Evolutionary conservation across 2,113 vertebrate species (phyloP).

Genomic region (Lampris incognitus): DNA sequence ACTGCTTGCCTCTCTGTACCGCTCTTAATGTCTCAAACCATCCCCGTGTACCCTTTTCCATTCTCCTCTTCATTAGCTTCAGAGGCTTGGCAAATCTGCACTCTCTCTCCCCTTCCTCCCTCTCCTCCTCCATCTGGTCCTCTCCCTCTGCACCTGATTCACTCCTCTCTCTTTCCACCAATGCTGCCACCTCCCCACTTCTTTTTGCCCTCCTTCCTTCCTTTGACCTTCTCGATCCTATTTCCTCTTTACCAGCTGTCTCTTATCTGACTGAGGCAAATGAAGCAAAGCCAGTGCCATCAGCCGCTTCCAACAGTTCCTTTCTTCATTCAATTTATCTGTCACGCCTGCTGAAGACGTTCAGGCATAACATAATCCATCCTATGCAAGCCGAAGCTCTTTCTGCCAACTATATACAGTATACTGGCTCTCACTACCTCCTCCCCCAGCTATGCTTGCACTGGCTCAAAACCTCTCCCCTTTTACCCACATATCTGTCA

Average conservation of each 20-base stretch:
- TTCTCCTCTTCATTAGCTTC: slow-evolving; percentile 54
- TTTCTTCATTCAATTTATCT: slow-evolving; percentile 21
- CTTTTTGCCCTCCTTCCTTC: slow-evolving; percentile 40
- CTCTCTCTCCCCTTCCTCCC: slow-evolving; percentile 10
- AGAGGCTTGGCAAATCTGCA: slow-evolving; percentile 45
- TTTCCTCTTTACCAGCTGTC: slow-evolving; percentile 5
- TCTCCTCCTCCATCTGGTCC: slow-evolving; percentile 63
- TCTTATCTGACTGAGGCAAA: slow-evolving; percentile 19
- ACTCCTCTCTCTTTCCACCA: slow-evolving; percentile 34
- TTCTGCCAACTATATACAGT: slow-evolving; percentile 6
- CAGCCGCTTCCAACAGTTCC: neutral
- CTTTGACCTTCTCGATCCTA: slow-evolving; percentile 55
- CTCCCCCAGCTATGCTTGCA: slow-evolving; percentile 10
- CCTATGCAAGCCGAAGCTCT: neutral
- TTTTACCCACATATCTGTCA: slow-evolving; percentile 9
- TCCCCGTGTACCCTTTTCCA: slow-evolving; percentile 69
- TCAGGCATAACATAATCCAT: too few species aligned
- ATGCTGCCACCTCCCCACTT: slow-evolving; percentile 41
- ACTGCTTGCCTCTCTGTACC: slow-evolving; percentile 48
- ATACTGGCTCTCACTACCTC: slow-evolving; percentile 16
- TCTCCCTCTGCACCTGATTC: slow-evolving; percentile 64
- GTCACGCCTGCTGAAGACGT: slow-evolving; percentile 18
- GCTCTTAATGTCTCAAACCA: slow-evolving; percentile 54
- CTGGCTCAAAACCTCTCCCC: neutral
- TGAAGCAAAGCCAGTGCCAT: slow-evolving; percentile 1